Percentiles rank a stretch among this genome's conserved stretches.
These are phyloP conservation scores for Ophraella communa DNA, from an alignment of 2,888 invertebrate species.

Conservation along the genomic window DNA sequence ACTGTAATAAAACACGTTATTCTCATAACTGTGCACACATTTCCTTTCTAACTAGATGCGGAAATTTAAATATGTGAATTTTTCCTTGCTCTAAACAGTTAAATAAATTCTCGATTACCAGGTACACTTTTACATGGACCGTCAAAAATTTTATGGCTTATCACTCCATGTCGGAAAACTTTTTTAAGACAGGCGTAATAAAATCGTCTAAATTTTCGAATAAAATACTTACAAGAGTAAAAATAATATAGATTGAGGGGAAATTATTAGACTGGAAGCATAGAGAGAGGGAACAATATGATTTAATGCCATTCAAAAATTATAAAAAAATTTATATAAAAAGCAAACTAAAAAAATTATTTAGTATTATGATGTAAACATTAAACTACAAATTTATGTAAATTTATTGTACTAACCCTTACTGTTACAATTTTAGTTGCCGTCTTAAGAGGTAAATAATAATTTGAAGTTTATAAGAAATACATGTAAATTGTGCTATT, in stretches of 20 bases:
- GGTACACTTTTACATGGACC: background rate
- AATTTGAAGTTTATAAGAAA: too few species aligned
- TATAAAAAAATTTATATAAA: too few species aligned
- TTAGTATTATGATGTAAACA: too few species aligned
- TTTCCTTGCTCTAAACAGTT: background rate
- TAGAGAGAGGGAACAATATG: too few species aligned
- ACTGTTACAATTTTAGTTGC: too few species aligned
- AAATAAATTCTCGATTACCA: background rate
- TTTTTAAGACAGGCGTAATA: background rate
- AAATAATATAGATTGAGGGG: background rate
- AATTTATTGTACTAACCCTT: too few species aligned
- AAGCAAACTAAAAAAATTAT: too few species aligned
- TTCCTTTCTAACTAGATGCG: conserved; percentile 40
- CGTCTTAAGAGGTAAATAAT: too few species aligned
- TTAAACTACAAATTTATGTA: too few species aligned
- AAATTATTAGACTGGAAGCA: conserved; percentile 9
- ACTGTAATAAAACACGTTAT: conserved; percentile 49
- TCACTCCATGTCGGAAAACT: background rate
- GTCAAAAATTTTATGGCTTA: background rate
- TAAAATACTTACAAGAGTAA: background rate
- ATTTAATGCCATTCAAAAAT: too few species aligned
- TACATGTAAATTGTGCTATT: too few species aligned
- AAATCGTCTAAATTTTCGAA: background rate
- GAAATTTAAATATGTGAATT: conserved; percentile 34
- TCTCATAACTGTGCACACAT: conserved; percentile 44